Evolutionary conservation across 2,888 invertebrate genomes (phyloP), one percentile per base, ranked within the genome.

Genomic region (Chaitophorus viminalis): DNA sequence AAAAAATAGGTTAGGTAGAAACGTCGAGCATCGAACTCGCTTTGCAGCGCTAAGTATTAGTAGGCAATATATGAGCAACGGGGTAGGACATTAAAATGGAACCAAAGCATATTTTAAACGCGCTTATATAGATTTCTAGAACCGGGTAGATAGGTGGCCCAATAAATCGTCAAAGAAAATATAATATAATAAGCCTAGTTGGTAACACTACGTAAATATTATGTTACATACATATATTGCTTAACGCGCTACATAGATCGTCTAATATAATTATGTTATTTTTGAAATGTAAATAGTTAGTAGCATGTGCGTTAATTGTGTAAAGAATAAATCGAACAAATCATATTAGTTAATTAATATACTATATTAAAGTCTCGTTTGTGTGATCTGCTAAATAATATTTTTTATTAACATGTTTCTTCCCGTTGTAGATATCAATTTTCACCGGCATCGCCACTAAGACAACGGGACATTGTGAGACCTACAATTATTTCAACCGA

Each of bases 231-330:
- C 33, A 86, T 76, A 29, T 70, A 78, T 29, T 79, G 87, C 87
- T 87, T 87, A 29, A 81, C 60, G 74, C 60, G 81, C 81, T 79
- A 72, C 46, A 74, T 87, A 87, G 81, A 81, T 81, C 77, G 18
- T 78, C n/a, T 79, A 36, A 70, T 65, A 81, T 29, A n/a, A 33
- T n/a, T 79, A 46, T 77, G 33, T 65, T 85, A 75, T 65, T 81
- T 46, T 87, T 81, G 74, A 75, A 81, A 31, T 87, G 87, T 87
- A 81, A 79, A 87, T 87, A 87, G 87, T 75, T 87, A 87, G 81
- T 31, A 74, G 87, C 87, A 87, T 87, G 87, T 87, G 87, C 87
- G 87, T 87, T 78, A 86, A 46, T 75, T 75, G 36, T 75, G 83
- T 29, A 68, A 68, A 68, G 11, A 68, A n/a, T n/a, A 29, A 68